These are phyloP conservation scores for Rhopalosiphum nymphaeae DNA, from an alignment of 2,888 invertebrate genomes.

Conservation along the genomic window DNA sequence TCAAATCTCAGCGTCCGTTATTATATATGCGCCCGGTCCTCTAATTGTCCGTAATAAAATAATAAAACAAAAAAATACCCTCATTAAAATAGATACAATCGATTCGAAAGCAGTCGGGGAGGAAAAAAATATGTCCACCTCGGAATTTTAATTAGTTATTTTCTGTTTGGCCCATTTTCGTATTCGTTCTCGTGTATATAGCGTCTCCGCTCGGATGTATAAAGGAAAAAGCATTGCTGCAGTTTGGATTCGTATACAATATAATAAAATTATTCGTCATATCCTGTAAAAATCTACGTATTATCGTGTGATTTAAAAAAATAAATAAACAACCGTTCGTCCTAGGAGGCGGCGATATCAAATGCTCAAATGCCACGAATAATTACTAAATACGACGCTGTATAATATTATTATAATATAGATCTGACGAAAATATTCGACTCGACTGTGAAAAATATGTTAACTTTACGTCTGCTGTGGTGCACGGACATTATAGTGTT, in stretches of 20 bases:
- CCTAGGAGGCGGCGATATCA: neutral
- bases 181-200: conserved; percentile 12
- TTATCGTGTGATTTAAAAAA: neutral
- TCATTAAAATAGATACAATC: conserved; percentile 61
- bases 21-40: neutral
- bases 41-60: conserved; percentile 37
- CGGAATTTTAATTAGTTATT: conserved; percentile 63
- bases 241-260: neutral
- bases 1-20: no score
- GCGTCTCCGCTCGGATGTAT: conserved; percentile 19
- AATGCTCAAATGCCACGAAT: neutral
- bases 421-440: neutral
- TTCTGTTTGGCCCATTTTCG: conserved; percentile 56
- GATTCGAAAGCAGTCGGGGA: conserved; percentile 20
- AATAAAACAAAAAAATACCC: conserved; percentile 41
- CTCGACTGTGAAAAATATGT: neutral
- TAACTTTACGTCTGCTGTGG: neutral
- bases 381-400: neutral
- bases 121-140: conserved; percentile 39
- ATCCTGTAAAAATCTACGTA: neutral
- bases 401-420: neutral
- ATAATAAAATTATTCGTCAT: neutral
- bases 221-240: conserved; percentile 5
- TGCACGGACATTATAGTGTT: neutral
- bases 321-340: neutral